Base-by-base conservation (phyloP, 2,888 invertebrate genomes). In the Mantis religiosa region DNA sequence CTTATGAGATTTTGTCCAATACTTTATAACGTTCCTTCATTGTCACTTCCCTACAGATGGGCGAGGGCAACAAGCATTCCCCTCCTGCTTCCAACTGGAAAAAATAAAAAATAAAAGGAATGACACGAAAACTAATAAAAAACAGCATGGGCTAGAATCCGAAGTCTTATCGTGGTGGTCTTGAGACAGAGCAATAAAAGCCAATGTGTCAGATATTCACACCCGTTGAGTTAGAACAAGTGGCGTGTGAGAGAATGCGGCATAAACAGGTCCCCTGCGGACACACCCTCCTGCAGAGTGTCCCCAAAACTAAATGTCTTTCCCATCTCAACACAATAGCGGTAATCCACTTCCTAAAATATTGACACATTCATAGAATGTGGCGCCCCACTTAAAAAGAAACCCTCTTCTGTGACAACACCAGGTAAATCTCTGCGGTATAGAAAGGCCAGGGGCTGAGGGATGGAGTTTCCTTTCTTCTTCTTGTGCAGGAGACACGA, bases 201-300 rank as follows among this genome's bases (percentile, higher is more conserved):
- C 54, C 54, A 71, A 4, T 20, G 25, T 71, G 54, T 71, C 20
- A 71, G 25, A 71, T 15, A 71, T 71, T 71, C 54, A 71, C 28
- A 14, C 41, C 84, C 47, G 86, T 82, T 41, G 86, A 82, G 34
- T 25, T 28, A 47, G 85, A 41, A 27, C 27, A 34, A 15, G 54
- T n/a, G n/a, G 84, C 84, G 89, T 89, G 89, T 87, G 87, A 89
- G 87, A 89, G 89, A 89, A 89, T 87, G 87, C 41, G 87, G 87
- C 71, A 89, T 87, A 84, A 89, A 71, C 89, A 87, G 84, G 84
- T 28, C 81, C 87, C 87, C 89, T 81, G 84, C n/a, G 84, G 71
- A 12, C 34, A 41, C 2, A 25, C n/a, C 84, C 7, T n/a, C 84
- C 84, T 28, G 15, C 84, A 28, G 28, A 9, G 3, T 25, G 20